Percentiles rank a stretch among this genome's conserved stretches.
Conservation (phyloP, 1,140 invertebrate genomes). For the Eupristina koningsbergeri region DNA sequence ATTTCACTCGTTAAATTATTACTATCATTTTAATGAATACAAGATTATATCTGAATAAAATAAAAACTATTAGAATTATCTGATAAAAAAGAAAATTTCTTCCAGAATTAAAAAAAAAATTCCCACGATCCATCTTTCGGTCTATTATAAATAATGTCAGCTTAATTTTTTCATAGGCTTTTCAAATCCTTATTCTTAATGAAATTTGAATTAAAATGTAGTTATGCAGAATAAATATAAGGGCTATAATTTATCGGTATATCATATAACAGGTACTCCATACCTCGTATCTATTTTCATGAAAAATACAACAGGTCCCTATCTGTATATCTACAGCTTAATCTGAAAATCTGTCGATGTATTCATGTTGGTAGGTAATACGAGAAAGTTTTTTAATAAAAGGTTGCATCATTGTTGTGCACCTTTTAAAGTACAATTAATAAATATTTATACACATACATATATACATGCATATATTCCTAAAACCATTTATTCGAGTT, state of each 20-base stretch:
- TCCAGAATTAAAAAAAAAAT: too few relatives aligned
- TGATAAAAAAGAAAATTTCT: too few relatives aligned
- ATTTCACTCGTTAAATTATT: background rate
- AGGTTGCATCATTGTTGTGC: background rate
- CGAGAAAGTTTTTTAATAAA: constrained; percentile 2
- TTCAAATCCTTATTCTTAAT: background rate
- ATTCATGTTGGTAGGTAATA: background rate
- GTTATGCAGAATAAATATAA: background rate
- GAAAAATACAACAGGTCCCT: background rate
- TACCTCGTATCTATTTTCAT: constrained; percentile 1
- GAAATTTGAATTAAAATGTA: background rate
- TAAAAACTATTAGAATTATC: too few relatives aligned
- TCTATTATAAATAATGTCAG: too few relatives aligned
- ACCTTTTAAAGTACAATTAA: too few relatives aligned
- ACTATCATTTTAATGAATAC: background rate
- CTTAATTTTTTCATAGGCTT: background rate
- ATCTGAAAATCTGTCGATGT: constrained; percentile 2
- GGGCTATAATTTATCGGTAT: background rate
- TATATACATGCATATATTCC: background rate
- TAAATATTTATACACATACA: too few relatives aligned
- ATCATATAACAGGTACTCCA: background rate
- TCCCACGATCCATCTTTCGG: too few relatives aligned
- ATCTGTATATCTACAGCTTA: constrained; percentile 1
- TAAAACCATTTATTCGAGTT: background rate
- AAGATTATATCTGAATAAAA: too few relatives aligned